Conservation (phyloP, 1,140 invertebrate species). For the Drosophila grimshawi region DNA sequence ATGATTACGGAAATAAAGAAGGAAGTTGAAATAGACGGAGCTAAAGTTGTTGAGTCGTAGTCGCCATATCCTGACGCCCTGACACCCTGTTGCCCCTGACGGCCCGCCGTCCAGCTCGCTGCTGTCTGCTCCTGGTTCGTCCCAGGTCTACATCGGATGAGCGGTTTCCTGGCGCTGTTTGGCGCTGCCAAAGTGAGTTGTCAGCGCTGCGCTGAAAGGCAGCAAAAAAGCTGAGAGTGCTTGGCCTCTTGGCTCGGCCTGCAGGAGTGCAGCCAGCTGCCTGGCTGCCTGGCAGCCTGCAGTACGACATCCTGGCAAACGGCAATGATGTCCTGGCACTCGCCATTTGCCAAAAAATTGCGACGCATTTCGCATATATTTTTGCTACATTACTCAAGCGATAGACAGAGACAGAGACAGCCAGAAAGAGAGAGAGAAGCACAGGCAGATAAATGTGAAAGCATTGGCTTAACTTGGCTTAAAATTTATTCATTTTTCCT, state of each 20-base stretch:
- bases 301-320: constrained; percentile 20
- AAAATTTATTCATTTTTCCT: constrained; percentile 48
- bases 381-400: constrained; percentile 66
- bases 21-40: constrained; percentile 80
- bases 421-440: no score
- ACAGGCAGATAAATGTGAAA: constrained; percentile 26
- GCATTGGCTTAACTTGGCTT: constrained; percentile 43
- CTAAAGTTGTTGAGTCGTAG: constrained; percentile 41
- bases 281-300: constrained; percentile 7
- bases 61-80: constrained; percentile 13
- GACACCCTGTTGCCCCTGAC: not conserved
- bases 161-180: constrained; percentile 1
- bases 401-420: not conserved
- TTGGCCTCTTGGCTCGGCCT: not conserved
- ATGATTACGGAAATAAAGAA: constrained; percentile 82
- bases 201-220: no score
- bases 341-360: constrained; percentile 20
- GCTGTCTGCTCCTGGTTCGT: not conserved
- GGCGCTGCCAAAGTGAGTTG: no score
- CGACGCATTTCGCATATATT: constrained; percentile 69
- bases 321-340: constrained; percentile 18
- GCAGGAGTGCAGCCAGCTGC: not conserved
- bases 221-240: not conserved
- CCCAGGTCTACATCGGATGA: not conserved
- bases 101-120: not conserved